These are phyloP conservation scores for Seriola quinqueradiata DNA, from an alignment of 2,113 vertebrate genomes.

Conservation along the genomic window DNA sequence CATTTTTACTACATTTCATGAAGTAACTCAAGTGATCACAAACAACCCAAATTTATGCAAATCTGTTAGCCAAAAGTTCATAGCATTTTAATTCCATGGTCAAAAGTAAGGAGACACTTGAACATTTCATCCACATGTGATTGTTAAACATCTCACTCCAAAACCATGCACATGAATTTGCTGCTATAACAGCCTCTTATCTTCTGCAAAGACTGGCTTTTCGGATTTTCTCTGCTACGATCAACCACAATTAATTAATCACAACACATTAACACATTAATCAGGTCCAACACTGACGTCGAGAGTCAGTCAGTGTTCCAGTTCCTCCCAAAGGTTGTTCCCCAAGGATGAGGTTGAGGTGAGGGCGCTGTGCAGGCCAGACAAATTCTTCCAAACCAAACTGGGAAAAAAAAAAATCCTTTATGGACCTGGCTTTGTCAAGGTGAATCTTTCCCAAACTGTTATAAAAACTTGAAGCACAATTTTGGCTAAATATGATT, in stretches of 20 bases:
- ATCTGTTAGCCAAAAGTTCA: neutral
- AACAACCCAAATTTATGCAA: constrained; percentile 12
- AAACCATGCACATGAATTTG: neutral
- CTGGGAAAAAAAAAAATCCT: neutral
- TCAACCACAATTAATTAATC: neutral
- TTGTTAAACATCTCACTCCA: neutral
- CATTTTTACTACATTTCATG: neutral
- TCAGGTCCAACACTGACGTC: neutral
- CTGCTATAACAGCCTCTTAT: neutral
- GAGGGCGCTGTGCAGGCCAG: neutral
- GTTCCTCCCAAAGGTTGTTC: neutral
- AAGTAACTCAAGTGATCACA: neutral
- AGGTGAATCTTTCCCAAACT: neutral
- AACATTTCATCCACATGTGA: neutral
- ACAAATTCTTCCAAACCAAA: neutral
- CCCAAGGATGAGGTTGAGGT: neutral
- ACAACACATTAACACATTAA: neutral
- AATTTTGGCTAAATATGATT: neutral
- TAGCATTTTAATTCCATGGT: neutral
- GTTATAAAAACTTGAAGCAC: neutral
- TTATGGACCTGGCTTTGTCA: neutral
- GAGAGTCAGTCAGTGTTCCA: neutral
- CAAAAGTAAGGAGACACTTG: constrained; percentile 9
- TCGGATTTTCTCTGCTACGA: neutral
- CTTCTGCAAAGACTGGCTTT: neutral